A percentile compares a stretch with the other conserved stretches of the same genome.
phyloP scores from a whole-genome alignment of 1,140 invertebrate genomes.

The Archegozetes longisetosus region DNA sequence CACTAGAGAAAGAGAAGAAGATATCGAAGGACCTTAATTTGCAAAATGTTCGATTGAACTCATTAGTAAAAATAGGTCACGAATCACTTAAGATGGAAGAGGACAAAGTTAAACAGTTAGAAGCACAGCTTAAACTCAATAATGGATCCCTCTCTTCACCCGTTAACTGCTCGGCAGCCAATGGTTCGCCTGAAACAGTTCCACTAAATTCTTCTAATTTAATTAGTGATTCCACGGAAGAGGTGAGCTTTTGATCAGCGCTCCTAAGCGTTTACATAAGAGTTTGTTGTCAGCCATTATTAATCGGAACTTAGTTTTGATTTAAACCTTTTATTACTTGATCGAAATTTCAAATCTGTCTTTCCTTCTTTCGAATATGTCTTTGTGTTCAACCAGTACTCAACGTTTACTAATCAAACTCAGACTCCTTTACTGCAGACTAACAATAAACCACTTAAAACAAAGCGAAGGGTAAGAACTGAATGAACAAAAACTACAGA shows the following conservation, averaged over 20 bases:
- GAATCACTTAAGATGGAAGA: conserved; percentile 29
- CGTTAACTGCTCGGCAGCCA: background rate
- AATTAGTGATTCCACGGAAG: no score
- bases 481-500: background rate
- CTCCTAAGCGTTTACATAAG: no score
- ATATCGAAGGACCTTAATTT: conserved; percentile 28
- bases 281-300: no score
- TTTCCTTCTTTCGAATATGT: no score
- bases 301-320: no score
- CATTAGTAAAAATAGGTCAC: conserved; percentile 30
- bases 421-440: background rate
- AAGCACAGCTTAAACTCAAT: conserved; percentile 15
- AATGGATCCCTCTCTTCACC: background rate
- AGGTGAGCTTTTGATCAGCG: no score
- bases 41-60: conserved; percentile 27
- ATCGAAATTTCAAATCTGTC: no score
- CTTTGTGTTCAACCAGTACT: background rate
- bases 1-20: conserved; percentile 26
- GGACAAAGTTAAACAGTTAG: conserved; percentile 26
- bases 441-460: background rate
- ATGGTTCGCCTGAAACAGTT: no score
- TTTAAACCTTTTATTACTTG: no score
- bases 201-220: no score
- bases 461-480: background rate
- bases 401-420: background rate